A percentile compares a stretch with the other conserved stretches of the same genome.
Conservation (phyloP, 2,113 vertebrate genomes). For the Haliaeetus leucogaster region DNA sequence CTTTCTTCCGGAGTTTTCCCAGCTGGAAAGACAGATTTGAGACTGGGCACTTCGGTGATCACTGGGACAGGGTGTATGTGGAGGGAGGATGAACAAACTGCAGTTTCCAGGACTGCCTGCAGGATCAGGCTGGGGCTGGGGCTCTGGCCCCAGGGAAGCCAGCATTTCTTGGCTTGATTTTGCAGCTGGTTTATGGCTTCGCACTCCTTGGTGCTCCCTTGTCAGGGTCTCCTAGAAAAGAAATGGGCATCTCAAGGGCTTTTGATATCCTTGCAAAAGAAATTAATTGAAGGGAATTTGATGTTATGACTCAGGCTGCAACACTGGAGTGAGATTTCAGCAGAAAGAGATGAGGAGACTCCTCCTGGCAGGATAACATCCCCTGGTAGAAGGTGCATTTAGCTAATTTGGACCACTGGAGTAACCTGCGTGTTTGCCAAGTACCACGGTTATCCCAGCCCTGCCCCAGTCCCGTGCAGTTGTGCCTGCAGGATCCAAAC, state of each 20-base stretch:
- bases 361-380: not conserved
- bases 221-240: not conserved
- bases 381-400: not conserved
- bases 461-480: not conserved
- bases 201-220: not conserved
- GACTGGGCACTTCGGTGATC: not conserved
- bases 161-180: not conserved
- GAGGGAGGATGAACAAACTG: not conserved
- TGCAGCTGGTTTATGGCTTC: not conserved
- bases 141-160: not conserved
- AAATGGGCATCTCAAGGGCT: not conserved
- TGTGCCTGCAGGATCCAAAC: not conserved
- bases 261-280: not conserved
- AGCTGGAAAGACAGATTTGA: not conserved
- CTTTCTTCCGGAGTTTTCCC: not conserved
- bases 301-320: not conserved
- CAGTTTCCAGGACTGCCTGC: rapidly evolving
- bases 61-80: rapidly evolving
- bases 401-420: not conserved
- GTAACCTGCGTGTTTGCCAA: not conserved
- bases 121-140: not conserved
- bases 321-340: not conserved
- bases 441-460: not conserved
- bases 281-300: not conserved
- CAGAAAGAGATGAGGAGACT: not conserved